Evolutionary conservation across 2,888 invertebrate species (phyloP).

Genomic region (Ochropleura plecta): DNA sequence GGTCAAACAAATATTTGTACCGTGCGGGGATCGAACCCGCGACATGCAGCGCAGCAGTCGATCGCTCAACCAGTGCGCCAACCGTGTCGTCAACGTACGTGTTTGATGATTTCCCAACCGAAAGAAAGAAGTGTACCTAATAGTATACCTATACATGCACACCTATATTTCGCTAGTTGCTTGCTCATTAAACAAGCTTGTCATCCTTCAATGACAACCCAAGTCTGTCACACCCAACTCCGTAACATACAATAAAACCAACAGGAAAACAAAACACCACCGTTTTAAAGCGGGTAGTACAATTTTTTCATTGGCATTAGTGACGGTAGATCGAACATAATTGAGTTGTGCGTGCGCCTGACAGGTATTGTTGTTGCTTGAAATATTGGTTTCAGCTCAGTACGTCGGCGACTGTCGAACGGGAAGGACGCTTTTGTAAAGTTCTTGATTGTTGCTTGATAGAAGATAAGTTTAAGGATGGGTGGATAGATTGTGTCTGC

Average conservation of each 20-base stretch:
- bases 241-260: constrained; percentile 42
- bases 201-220: neutral
- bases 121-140: too few relatives aligned
- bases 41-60: too few relatives aligned
- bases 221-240: constrained; percentile 2
- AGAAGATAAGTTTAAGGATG: neutral
- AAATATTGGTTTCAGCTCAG: constrained; percentile 63
- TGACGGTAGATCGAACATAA: constrained; percentile 75
- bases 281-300: constrained; percentile 60
- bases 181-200: constrained; percentile 9
- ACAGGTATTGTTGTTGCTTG: constrained; percentile 72
- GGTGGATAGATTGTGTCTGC: neutral
- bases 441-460: constrained; percentile 5
- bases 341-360: constrained; percentile 75
- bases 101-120: too few relatives aligned
- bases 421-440: constrained; percentile 36
- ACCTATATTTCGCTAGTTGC: too few relatives aligned
- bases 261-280: constrained; percentile 56
- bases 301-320: constrained; percentile 74
- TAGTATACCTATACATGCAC: too few relatives aligned
- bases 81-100: too few relatives aligned
- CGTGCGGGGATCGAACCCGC: too few relatives aligned
- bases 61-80: too few relatives aligned
- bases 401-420: constrained; percentile 42
- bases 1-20: too few relatives aligned